Evolutionary conservation across 2,113 vertebrate species (phyloP), one percentile per base, ranked within the genome.

Genomic region (Microtus montanus): DNA sequence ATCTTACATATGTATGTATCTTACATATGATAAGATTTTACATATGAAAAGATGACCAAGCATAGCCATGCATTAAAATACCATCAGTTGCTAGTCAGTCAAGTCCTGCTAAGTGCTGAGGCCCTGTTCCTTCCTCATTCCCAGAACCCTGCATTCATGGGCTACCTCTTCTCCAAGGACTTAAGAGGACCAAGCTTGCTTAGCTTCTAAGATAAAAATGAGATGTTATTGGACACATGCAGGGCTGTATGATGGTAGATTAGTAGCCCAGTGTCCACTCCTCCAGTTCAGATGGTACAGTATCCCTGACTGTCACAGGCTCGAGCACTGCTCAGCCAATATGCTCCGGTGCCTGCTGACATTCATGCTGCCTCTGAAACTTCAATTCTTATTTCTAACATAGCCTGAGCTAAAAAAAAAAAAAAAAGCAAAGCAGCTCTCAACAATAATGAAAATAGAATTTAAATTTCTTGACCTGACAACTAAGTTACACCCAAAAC

Each of bases 291-390:
- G 70, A 89, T 54, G 52, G 35, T 66, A 17, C 14, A 24, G 58
- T 80, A 84, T 61, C 58, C n/a, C 9, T 5, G 30, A 14, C 49
- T 52, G 68, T 93, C 91, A 83, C 66, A 91, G 92, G 79, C 54
- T 77, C 70, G 85, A 89, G 85, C 79, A 90, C 87, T 94, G 84
- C 38, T 71, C 90, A 71, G 5, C 64, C 14, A 11, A 61, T 58
- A 58, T 13, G 22, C 10, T 7, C 49, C 47, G 7, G 68, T 24
- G 35, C 54, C 15, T 85, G 30, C 73, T 30, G 52, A 63, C 4
- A 2, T 64, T 12, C 47, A n/a, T n/a, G 13, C 14, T 87, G 61
- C 49, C 35, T 80, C n/a, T 82, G 70, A 63, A 20, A 35, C 47
- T 52, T 94, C 73, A n/a, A 49, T 77, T 91, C 24, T 92, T 41